phyloP scores from a whole-genome alignment of 2,888 invertebrate species.

The Lydus trimaculatus region DNA sequence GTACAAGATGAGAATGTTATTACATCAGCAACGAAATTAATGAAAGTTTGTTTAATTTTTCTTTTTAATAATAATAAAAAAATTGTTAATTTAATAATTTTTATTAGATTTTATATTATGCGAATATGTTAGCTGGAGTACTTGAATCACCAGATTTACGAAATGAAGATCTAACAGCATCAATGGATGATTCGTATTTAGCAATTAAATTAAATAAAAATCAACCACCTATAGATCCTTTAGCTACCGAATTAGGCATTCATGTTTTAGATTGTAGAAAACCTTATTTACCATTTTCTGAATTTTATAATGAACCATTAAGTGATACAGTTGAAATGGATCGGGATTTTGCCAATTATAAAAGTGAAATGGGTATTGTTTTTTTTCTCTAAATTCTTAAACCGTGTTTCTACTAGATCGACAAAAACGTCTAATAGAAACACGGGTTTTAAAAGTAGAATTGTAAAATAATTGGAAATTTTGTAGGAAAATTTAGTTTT shows the following conservation, averaged over 20 bases:
- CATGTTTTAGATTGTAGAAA: constrained; percentile 82
- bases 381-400: too few relatives aligned
- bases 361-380: constrained; percentile 66
- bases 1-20: constrained; percentile 88
- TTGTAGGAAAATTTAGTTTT: constrained; percentile 81
- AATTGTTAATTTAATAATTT: constrained; percentile 31
- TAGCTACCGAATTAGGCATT: constrained; percentile 76
- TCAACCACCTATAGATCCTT: constrained; percentile 51
- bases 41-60: too few relatives aligned
- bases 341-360: constrained; percentile 90
- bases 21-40: constrained; percentile 84
- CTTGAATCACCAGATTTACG: constrained; percentile 71
- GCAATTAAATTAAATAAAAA: constrained; percentile 56
- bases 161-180: constrained; percentile 65
- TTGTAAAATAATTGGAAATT: constrained; percentile 7
- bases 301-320: constrained; percentile 93
- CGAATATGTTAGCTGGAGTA: constrained; percentile 85
- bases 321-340: constrained; percentile 95
- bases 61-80: too few relatives aligned
- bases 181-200: constrained; percentile 58
- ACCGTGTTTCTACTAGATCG: too few relatives aligned
- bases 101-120: constrained; percentile 81
- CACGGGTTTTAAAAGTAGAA: too few relatives aligned
- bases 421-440: too few relatives aligned
- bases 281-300: constrained; percentile 84